Evolutionary conservation across 2,888 invertebrate genomes (phyloP).

Genomic region (Cryptocheilus praepositus): DNA sequence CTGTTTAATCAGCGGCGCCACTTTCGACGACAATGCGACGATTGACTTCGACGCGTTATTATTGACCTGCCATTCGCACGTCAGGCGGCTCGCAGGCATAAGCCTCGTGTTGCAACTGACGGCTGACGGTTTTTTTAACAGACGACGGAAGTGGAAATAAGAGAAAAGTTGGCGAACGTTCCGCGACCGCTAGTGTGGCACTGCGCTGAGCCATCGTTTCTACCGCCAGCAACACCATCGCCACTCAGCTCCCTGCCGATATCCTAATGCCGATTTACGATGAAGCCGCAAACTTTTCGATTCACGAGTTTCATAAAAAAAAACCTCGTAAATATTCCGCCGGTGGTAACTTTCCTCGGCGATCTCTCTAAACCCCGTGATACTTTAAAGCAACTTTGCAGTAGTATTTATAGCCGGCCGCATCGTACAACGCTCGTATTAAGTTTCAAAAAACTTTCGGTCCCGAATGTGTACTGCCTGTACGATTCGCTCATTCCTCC

Average conservation of each 20-base stretch:
- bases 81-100: conserved; percentile 9
- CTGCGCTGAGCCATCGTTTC: not conserved
- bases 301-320: conserved; percentile 5
- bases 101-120: conserved; percentile 13
- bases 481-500: no score
- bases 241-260: conserved; percentile 3
- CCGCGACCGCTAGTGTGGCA: not conserved
- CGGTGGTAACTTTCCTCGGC: no score
- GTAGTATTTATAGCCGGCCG: no score
- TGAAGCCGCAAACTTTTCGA: conserved; percentile 5
- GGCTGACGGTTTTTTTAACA: conserved; percentile 5
- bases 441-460: no score
- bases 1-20: conserved; percentile 16
- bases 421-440: no score
- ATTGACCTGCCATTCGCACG: conserved; percentile 22
- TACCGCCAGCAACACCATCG: no score
- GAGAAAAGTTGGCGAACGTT: conserved; percentile 4
- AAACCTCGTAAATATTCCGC: not conserved
- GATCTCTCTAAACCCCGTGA: no score
- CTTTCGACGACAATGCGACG: conserved; percentile 3
- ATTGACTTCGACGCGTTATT: conserved; percentile 18
- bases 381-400: no score
- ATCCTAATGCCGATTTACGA: conserved; percentile 16
- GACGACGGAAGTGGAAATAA: not conserved
- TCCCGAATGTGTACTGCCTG: conserved; percentile 2